Evolutionary conservation across 2,888 invertebrate species (phyloP).

Genomic region (Exephanes ischioxanthus): DNA sequence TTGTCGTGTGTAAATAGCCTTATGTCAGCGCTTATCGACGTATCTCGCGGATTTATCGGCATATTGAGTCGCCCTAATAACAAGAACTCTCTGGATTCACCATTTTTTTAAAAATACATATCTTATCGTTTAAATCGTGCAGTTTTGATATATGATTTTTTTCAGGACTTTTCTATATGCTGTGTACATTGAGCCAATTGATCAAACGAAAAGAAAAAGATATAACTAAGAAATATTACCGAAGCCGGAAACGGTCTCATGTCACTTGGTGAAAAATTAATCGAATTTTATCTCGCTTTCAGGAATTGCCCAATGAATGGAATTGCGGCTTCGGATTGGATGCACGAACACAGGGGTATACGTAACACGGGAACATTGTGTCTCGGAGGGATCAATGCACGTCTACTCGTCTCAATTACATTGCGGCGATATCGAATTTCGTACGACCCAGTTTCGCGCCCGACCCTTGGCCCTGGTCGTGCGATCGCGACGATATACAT

Average conservation of each 20-base stretch:
- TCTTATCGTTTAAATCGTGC: constrained; percentile 16
- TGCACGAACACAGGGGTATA: neutral
- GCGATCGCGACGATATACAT: constrained; percentile 59
- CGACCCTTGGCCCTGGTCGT: constrained; percentile 61
- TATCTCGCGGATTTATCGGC: constrained; percentile 42
- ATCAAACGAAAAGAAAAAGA: constrained; percentile 21
- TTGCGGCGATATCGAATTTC: constrained; percentile 61
- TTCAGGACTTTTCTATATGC: neutral
- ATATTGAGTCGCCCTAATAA: constrained; percentile 32
- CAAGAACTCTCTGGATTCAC: constrained; percentile 7
- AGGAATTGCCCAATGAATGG: neutral
- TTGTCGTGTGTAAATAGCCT: constrained; percentile 46
- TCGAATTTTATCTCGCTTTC: neutral
- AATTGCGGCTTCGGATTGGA: neutral
- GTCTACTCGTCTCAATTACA: constrained; percentile 45
- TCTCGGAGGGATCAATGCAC: constrained; percentile 39
- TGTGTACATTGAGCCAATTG: constrained; percentile 19
- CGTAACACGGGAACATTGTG: constrained; percentile 19
- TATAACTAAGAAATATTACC: neutral
- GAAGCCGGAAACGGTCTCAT: neutral
- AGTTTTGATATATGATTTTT: neutral
- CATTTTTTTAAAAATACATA: neutral
- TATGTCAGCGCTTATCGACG: constrained; percentile 46
- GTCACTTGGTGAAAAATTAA: neutral
- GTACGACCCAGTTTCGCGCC: constrained; percentile 59